These are phyloP conservation scores for Eristalis intricaria DNA, from an alignment of 2,888 invertebrate genomes.

Conservation along the genomic window DNA sequence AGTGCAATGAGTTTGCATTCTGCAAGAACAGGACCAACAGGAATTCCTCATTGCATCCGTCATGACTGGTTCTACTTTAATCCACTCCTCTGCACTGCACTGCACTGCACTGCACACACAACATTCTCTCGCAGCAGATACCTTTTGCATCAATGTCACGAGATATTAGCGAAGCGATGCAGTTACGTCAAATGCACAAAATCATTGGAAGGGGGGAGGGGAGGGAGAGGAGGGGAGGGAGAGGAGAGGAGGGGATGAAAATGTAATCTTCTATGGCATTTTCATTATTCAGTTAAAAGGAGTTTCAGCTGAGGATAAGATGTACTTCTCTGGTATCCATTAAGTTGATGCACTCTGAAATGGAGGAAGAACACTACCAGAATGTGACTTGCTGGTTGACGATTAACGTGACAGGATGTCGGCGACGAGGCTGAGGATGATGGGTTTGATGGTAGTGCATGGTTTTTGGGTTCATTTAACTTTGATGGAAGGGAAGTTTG, in stretches of 20 bases:
- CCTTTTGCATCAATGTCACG: slow-evolving; percentile 2
- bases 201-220: neutral
- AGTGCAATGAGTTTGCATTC: neutral
- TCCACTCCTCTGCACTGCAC: neutral
- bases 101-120: too few species aligned
- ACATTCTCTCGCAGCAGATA: neutral
- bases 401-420: slow-evolving; percentile 43
- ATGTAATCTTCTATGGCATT: slow-evolving; percentile 50
- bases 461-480: neutral
- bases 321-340: slow-evolving; percentile 10
- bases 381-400: slow-evolving; percentile 29
- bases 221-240: too few species aligned
- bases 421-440: neutral
- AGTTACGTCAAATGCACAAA: slow-evolving; percentile 37
- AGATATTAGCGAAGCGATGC: slow-evolving; percentile 35
- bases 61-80: slow-evolving; percentile 22
- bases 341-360: slow-evolving; percentile 9
- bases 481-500: neutral
- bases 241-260: neutral
- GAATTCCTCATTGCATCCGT: slow-evolving; percentile 27
- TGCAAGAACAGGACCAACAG: slow-evolving; percentile 42
- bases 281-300: slow-evolving; percentile 49
- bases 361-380: neutral
- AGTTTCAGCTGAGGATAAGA: slow-evolving; percentile 16
- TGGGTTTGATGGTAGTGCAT: neutral